Percentiles rank a stretch among this genome's conserved stretches.
Conservation (phyloP, 2,888 invertebrate species). For the Sisyra nigra region DNA sequence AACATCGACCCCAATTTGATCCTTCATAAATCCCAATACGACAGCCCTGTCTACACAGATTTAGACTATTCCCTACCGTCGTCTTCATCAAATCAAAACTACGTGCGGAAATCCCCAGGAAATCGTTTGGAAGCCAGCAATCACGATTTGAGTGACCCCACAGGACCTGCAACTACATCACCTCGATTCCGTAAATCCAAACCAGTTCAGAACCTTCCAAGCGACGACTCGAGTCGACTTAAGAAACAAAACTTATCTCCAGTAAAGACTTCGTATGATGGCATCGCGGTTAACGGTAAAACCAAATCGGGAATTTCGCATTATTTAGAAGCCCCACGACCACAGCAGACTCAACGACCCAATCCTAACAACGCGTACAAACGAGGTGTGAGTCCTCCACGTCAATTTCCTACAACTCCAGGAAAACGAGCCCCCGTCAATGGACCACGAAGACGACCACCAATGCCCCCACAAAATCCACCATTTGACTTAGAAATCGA, state of each 20-base stretch:
- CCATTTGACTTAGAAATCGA: constrained; percentile 4
- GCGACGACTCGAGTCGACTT: background rate
- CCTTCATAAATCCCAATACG: constrained; percentile 10
- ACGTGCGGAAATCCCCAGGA: constrained; percentile 8
- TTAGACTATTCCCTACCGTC: constrained; percentile 7
- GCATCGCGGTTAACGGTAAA: background rate
- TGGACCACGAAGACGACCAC: too few species aligned
- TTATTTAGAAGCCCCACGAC: constrained; percentile 11
- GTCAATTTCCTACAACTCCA: background rate
- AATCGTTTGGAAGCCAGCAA: background rate
- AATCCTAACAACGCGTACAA: background rate
- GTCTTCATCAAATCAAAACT: background rate
- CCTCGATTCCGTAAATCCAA: constrained; percentile 6
- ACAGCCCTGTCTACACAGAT: constrained; percentile 10
- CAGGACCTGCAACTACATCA: constrained; percentile 4
- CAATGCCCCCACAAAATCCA: background rate
- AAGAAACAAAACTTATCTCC: too few species aligned
- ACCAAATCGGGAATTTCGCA: constrained; percentile 4
- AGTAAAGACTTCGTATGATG: background rate
- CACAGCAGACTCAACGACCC: constrained; percentile 4
- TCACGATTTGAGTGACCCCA: too few species aligned
- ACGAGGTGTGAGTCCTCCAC: background rate
- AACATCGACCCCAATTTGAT: constrained; percentile 9
- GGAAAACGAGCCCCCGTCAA: background rate
- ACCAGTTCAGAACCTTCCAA: constrained; percentile 11